phyloP scores from a whole-genome alignment of 2,797 vertebrate species.

The Propithecus deckenii region DNA sequence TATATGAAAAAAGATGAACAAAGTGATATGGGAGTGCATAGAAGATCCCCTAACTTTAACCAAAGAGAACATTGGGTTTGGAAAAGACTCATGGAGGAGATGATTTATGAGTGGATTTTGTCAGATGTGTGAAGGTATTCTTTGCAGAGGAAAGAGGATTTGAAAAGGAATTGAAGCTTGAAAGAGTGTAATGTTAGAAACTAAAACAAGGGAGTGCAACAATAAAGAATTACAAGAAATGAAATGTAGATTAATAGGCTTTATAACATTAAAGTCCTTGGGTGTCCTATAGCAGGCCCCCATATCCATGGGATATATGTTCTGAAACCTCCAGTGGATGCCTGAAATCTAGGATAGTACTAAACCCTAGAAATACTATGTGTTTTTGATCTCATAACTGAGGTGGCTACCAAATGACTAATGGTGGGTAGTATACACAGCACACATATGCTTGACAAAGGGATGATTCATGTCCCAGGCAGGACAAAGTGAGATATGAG shows the following conservation, averaged over 20 bases:
- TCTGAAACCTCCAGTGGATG: too few species aligned
- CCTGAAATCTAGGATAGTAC: not conserved
- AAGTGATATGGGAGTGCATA: not conserved
- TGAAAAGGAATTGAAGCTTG: not conserved
- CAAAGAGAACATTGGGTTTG: not conserved
- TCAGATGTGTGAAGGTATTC: not conserved
- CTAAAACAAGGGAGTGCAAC: not conserved
- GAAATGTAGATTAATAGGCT: not conserved
- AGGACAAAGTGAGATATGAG: not conserved
- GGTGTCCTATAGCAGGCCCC: not conserved
- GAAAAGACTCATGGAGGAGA: not conserved
- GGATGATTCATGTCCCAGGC: not conserved
- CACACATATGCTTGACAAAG: not conserved
- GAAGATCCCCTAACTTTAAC: not conserved
- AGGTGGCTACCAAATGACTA: not conserved
- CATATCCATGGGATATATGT: not conserved
- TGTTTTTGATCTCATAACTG: not conserved
- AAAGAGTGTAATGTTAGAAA: not conserved
- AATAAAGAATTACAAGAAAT: not conserved
- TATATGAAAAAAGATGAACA: not conserved
- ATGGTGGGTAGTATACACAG: not conserved
- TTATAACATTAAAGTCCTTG: not conserved
- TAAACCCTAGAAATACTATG: not conserved
- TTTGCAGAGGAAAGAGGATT: not conserved
- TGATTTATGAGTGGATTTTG: not conserved